Base-by-base conservation (phyloP, 2,888 invertebrate genomes). In the Dusona sp. region DNA sequence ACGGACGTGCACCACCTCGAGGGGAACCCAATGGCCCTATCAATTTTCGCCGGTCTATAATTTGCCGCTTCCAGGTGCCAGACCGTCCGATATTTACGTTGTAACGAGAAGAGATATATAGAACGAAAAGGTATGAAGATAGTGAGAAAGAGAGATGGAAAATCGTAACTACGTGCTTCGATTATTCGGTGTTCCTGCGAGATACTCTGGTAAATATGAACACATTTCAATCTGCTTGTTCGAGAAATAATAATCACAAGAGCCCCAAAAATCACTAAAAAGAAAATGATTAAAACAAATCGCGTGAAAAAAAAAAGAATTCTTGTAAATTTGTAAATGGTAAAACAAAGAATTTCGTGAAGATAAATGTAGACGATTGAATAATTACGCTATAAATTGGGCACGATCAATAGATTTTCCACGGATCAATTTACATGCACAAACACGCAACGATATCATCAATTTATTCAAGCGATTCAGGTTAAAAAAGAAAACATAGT, bases 11-110 rank as follows among this genome's bases (percentile, higher is more conserved):
- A 83, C 88, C 89, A 89, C 90, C 90, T 86, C 78, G 70, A 82
- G 86, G 87, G 83, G 82, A 78, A 79, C 77, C 67, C 80, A 86
- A 88, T 89, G 90, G 88, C 85, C 91, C 90, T 90, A 91, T 90
- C 90, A 90, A 91, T 90, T 91, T 90, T 89, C 85, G 85, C 89
- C 88, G 91, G 88, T 86, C 90, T 91, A 88, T 90, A 90, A 91
- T 91, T 90, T 89, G 88, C 86, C 85, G 83, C 88, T 83, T 78
- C 77, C 87, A 87, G 84, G 83, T 86, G 87, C 84, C 83, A 68
- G 64, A 54, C 85, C 86, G 85, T 72, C 81, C 87, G 88, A 88
- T 88, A 89, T 87, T 88, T 89, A 89, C 85, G 86, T 74, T 82
- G 82, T 86, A 89, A 89, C 88, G 88, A 87, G 89, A 88, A 79